Conservation (phyloP, 1,140 invertebrate genomes). For the Drosophila varians region DNA sequence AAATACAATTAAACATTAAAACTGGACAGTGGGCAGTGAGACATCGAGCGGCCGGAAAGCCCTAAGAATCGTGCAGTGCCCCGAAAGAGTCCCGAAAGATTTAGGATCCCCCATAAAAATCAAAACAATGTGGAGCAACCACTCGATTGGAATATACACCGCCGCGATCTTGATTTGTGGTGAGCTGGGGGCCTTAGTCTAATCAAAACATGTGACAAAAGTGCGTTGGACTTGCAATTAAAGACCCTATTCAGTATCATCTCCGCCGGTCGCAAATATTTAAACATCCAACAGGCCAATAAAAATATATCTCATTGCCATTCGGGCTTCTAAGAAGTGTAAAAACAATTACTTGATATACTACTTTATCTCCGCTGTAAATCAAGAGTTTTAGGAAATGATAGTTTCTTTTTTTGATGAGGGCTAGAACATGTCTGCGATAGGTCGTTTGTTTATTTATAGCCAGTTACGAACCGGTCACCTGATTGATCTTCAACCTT, state of each 20-base stretch:
- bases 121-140: constrained; percentile 16
- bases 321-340: not conserved
- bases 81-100: constrained; percentile 19
- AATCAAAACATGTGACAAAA: constrained; percentile 7
- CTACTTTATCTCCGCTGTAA: not conserved
- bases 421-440: constrained; percentile 3
- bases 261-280: constrained; percentile 17
- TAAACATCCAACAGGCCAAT: constrained; percentile 4
- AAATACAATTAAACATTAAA: not conserved
- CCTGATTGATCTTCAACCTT: constrained; percentile 33
- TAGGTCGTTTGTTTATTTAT: constrained; percentile 26
- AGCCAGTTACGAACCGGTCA: constrained; percentile 22
- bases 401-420: not conserved
- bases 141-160: constrained; percentile 9
- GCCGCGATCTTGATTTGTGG: constrained; percentile 49
- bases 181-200: constrained; percentile 29
- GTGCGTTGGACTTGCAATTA: constrained; percentile 20
- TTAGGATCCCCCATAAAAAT: constrained; percentile 4
- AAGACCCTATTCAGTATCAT: not conserved
- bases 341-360: not conserved
- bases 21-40: constrained; percentile 1
- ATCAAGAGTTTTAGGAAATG: constrained; percentile 6
- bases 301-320: not conserved
- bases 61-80: constrained; percentile 25
- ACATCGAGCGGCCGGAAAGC: constrained; percentile 11